Conservation (phyloP, 2,113 vertebrate genomes). For the Myodes glareolus region DNA sequence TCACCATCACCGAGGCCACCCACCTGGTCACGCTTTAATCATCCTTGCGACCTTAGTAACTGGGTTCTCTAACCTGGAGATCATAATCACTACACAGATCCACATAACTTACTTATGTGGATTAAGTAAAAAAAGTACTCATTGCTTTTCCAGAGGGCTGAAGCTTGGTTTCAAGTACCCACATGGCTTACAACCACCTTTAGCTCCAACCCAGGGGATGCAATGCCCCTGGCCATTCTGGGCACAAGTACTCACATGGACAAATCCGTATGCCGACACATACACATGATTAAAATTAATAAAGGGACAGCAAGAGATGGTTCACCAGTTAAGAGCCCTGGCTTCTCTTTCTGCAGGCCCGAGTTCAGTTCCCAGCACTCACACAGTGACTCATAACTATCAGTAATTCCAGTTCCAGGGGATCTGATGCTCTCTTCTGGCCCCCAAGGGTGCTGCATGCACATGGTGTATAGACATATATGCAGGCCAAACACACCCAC, state of each 20-base stretch:
- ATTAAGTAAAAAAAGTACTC: not conserved
- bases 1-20: not conserved
- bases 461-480: not conserved
- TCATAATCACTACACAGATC: not conserved
- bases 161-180: not conserved
- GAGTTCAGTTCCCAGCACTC: not conserved
- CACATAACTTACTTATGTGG: no score
- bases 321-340: not conserved
- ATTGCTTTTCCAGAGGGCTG: not conserved
- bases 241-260: not conserved
- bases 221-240: not conserved
- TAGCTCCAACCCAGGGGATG: not conserved
- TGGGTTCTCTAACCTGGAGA: not conserved
- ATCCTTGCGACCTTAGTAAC: conserved; percentile 3
- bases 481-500: not conserved
- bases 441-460: not conserved
- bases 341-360: not conserved
- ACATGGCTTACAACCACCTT: not conserved
- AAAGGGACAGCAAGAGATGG: not conserved
- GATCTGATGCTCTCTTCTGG: not conserved
- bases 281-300: not conserved
- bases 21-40: not conserved
- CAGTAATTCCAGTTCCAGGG: not conserved
- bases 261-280: not conserved
- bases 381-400: not conserved